Evolutionary conservation across 2,888 invertebrate species (phyloP).

Genomic region (Apantesis nais): DNA sequence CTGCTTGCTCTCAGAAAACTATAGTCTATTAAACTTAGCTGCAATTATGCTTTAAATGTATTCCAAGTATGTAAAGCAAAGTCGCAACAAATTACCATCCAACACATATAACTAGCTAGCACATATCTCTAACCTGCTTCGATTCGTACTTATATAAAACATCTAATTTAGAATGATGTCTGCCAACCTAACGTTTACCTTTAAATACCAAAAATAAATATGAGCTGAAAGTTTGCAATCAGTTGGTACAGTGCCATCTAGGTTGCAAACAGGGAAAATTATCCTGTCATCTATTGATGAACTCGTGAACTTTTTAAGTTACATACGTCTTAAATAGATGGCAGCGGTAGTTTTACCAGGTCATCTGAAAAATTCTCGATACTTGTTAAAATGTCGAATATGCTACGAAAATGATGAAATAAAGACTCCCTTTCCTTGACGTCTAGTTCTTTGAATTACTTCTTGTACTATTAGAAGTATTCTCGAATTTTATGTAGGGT

Average conservation of each 20-base stretch:
- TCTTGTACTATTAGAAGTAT: too few relatives aligned
- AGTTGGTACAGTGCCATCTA: constrained; percentile 61
- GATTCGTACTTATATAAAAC: constrained; percentile 49
- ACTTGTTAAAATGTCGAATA: not conserved
- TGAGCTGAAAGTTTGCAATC: constrained; percentile 52
- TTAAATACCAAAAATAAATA: constrained; percentile 76
- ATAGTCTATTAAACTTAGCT: too few relatives aligned
- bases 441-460: too few relatives aligned
- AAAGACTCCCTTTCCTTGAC: too few relatives aligned
- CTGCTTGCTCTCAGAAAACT: too few relatives aligned
- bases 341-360: not conserved
- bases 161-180: constrained; percentile 54
- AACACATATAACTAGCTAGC: constrained; percentile 20
- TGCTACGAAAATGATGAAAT: too few relatives aligned
- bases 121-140: constrained; percentile 35
- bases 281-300: constrained; percentile 2
- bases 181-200: constrained; percentile 59
- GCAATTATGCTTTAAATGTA: too few relatives aligned
- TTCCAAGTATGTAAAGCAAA: not conserved
- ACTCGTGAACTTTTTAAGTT: not conserved
- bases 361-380: not conserved
- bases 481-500: too few relatives aligned
- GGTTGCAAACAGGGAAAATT: not conserved
- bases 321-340: not conserved
- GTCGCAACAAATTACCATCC: constrained; percentile 20